phyloP scores from a whole-genome alignment of 1,140 invertebrate genomes.

The Cydia strobilella region DNA sequence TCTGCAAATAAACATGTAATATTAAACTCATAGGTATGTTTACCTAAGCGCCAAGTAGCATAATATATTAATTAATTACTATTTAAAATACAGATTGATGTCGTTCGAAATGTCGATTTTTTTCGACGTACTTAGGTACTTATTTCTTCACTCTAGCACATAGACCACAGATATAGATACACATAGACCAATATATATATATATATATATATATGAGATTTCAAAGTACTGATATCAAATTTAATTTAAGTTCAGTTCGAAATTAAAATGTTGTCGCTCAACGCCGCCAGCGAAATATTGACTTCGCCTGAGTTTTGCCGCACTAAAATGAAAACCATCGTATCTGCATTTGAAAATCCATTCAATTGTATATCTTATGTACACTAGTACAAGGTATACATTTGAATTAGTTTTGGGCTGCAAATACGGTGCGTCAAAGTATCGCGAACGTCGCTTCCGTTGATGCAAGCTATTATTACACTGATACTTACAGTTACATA shows the following conservation, averaged over 20 bases:
- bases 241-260: too few relatives aligned
- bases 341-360: neutral
- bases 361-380: neutral
- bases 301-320: neutral
- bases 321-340: neutral
- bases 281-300: neutral
- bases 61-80: neutral
- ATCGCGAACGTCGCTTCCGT: constrained; percentile 11
- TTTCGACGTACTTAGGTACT: too few relatives aligned
- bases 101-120: neutral
- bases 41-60: neutral
- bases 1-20: neutral
- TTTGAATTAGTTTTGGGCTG: neutral
- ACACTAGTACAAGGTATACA: neutral
- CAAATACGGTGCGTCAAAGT: neutral
- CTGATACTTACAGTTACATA: constrained; percentile 20
- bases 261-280: neutral
- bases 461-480: neutral
- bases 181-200: too few relatives aligned
- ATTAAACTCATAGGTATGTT: neutral
- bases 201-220: too few relatives aligned
- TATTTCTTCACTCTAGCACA: too few relatives aligned
- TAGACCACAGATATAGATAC: too few relatives aligned
- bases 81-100: neutral
- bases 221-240: too few relatives aligned